These are phyloP conservation scores for Sylvia atricapilla DNA, from an alignment of 2,113 vertebrate species.

Conservation along the genomic window DNA sequence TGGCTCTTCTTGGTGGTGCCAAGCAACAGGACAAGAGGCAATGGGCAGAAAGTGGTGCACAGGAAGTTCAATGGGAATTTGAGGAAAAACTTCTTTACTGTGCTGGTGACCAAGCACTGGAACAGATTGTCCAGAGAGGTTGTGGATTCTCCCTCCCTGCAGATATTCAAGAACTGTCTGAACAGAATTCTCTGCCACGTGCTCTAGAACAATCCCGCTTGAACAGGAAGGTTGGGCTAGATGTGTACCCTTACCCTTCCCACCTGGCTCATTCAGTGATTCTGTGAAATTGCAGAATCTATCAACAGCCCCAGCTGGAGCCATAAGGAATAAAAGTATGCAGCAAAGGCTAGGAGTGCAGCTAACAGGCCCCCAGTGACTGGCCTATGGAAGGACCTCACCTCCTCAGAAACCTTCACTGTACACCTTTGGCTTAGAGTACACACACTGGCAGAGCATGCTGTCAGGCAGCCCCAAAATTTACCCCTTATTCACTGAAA, in stretches of 20 bases:
- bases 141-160: neutral
- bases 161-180: neutral
- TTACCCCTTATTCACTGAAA: no score
- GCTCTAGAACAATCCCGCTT: neutral
- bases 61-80: neutral
- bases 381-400: neutral
- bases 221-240: neutral
- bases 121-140: neutral
- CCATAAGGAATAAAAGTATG: neutral
- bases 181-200: neutral
- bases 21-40: neutral
- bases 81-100: neutral
- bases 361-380: neutral
- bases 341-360: neutral
- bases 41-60: neutral
- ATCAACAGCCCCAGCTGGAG: neutral
- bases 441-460: no score
- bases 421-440: neutral
- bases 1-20: neutral
- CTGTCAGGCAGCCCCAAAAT: no score
- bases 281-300: neutral
- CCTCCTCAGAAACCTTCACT: neutral
- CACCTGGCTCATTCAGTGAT: no score
- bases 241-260: neutral
- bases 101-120: neutral